A percentile compares a stretch with the other conserved stretches of the same genome.
Evolutionary conservation across 2,797 vertebrate genomes (phyloP).

Genomic region (Cuculus canorus): DNA sequence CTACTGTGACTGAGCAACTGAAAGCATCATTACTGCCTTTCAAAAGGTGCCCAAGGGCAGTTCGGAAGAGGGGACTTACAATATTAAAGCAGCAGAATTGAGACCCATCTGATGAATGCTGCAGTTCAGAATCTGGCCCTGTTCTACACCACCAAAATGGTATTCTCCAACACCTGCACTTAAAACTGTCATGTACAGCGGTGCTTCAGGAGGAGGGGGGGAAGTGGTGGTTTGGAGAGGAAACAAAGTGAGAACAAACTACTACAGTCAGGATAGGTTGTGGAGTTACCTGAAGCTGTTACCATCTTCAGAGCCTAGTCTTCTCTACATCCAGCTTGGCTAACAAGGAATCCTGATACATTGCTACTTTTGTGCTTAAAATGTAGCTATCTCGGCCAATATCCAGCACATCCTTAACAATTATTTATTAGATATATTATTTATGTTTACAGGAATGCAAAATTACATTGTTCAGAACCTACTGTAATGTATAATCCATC

Average conservation of each 20-base stretch:
- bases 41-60: not conserved
- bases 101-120: not conserved
- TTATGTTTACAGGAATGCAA: not conserved
- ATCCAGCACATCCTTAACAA: not conserved
- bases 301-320: not conserved
- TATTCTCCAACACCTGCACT: not conserved
- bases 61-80: not conserved
- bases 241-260: not conserved
- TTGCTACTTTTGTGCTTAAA: not conserved
- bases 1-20: not conserved
- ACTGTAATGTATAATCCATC: not conserved
- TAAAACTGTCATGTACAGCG: fast-evolving
- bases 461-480: not conserved
- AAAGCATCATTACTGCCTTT: not conserved
- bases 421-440: not conserved
- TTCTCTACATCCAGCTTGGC: not conserved
- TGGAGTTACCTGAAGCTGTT: not conserved
- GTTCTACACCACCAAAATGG: not conserved
- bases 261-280: not conserved
- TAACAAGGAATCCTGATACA: not conserved
- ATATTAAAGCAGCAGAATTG: not conserved
- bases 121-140: not conserved
- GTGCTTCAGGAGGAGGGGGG: not conserved
- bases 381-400: not conserved
- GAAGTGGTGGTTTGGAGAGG: not conserved